Evolutionary conservation across 2,797 vertebrate genomes (phyloP), one percentile per base, ranked within the genome.

Genomic region (Cyclopterus lumpus): DNA sequence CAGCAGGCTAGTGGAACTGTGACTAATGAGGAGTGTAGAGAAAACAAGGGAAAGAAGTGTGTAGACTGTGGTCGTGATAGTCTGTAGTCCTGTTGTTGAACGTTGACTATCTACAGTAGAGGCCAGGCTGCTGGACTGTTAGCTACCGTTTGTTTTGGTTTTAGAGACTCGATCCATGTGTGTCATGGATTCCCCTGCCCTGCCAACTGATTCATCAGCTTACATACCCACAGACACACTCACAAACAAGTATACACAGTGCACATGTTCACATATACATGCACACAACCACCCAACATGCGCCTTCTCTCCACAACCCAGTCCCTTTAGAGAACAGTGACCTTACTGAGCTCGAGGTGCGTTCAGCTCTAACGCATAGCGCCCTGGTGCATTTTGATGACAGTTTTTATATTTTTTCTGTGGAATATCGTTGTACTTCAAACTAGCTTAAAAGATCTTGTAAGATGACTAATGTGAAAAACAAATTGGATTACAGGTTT

Each of bases 271-370:
- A 54, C 14, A 28, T 8, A 28, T 40, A 71, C 48, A 49, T 62
- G 63, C 70, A 83, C 67, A 83, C 48, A 73, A 69, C 73, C 78
- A 75, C 59, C 80, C 74, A 68, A 89, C 86, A 86, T 71, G 84
- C 84, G 87, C 93, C 92, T 93, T 94, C 84, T 94, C 83, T 93
- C 86, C 85, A 85, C 82, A 79, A 71, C 79, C 87, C 81, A 46
- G 70, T 82, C 88, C 88, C 92, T 92, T 89, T 91, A 91, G 89
- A 91, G 82, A 91, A 88, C 88, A 92, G 86, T 89, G 91, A 94
- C 84, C 90, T 96, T 94, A 95, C 87, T 86, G 94, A 93, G 92
- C 92, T 93, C 72, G 88, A 91, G 91, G 89, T 93, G 91, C 90
- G 85, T 94, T 93, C 88, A 94, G 86, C 93, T 62, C 73, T 77